Evolutionary conservation across 2,113 vertebrate genomes (phyloP).

Genomic region (Fukomys damarensis): DNA sequence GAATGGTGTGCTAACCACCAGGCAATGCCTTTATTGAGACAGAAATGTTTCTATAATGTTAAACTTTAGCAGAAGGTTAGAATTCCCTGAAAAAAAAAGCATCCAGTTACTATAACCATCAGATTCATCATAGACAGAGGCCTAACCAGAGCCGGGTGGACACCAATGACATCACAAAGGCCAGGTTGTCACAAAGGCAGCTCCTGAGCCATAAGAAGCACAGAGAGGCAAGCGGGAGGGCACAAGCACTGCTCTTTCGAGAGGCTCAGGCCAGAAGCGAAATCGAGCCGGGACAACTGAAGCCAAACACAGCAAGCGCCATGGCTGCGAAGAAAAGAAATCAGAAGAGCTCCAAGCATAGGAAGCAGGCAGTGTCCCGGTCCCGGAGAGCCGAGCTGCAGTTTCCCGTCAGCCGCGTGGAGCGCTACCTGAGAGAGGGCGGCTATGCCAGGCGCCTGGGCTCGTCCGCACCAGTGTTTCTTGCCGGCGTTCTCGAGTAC

Average conservation of each 20-base stretch:
- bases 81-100: neutral
- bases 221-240: accelerated
- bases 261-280: neutral
- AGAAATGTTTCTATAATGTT: neutral
- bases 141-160: neutral
- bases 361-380: neutral
- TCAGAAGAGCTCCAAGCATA: accelerated
- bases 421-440: conserved; percentile 81
- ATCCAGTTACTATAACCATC: neutral
- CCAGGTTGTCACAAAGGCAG: conserved; percentile 12
- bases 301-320: neutral
- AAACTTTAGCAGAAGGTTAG: neutral
- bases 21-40: neutral
- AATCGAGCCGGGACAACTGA: neutral
- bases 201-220: neutral
- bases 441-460: conserved; percentile 69
- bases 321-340: neutral
- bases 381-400: conserved; percentile 81
- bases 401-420: conserved; percentile 85
- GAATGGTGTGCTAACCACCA: neutral
- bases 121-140: neutral
- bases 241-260: too few species aligned
- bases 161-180: neutral
- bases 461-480: conserved; percentile 77
- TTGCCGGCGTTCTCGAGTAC: conserved; percentile 84